Evolutionary conservation across 2,113 vertebrate genomes (phyloP).

Genomic region (Albula goreensis): DNA sequence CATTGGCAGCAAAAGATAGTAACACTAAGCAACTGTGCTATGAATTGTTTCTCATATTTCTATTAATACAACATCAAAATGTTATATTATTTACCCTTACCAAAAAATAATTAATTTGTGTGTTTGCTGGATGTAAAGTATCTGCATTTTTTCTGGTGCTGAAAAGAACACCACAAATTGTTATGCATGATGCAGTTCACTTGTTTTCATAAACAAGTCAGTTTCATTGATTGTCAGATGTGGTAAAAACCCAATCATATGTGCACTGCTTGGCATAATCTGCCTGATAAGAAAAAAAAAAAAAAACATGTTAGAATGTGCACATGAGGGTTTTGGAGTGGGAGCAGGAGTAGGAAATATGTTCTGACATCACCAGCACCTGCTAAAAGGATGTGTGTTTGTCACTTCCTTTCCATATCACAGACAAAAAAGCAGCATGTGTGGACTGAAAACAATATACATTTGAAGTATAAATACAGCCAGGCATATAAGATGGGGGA

Average conservation of each 20-base stretch:
- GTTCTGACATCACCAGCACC: too few relatives aligned
- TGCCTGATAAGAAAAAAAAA: conserved; percentile 28
- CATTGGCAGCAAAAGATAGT: conserved; percentile 42
- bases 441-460: too few relatives aligned
- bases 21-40: neutral
- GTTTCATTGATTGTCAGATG: conserved; percentile 40
- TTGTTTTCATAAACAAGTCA: conserved; percentile 38
- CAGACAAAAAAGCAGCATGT: too few relatives aligned
- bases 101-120: conserved; percentile 17
- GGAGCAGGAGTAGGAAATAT: too few relatives aligned
- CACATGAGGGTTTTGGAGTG: too few relatives aligned
- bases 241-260: conserved; percentile 47
- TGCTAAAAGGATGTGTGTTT: too few relatives aligned
- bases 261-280: conserved; percentile 41
- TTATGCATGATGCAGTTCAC: conserved; percentile 56
- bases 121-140: conserved; percentile 35
- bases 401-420: too few relatives aligned
- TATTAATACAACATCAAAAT: too few relatives aligned
- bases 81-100: neutral
- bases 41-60: conserved; percentile 6
- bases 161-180: conserved; percentile 48
- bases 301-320: neutral
- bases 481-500: too few relatives aligned
- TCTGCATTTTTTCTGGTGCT: conserved; percentile 38
- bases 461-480: too few relatives aligned